Base-by-base conservation (phyloP, 2,797 vertebrate species). In the Molossus molossus region DNA sequence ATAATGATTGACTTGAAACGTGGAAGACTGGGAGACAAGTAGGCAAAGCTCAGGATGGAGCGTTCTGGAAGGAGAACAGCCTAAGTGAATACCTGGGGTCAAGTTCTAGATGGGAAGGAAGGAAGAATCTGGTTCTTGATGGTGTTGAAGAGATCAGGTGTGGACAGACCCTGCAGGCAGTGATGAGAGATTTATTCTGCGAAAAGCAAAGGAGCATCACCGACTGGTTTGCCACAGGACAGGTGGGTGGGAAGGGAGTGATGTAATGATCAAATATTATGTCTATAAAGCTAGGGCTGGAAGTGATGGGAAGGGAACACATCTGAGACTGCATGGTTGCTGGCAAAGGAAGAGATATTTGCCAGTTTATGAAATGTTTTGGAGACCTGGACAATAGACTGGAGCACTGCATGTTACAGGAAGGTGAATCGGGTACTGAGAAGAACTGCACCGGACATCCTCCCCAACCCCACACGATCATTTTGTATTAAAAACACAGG, bases 401-500 rank as follows among this genome's bases (percentile, higher is more conserved):
- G 1, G 58, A 89, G 55, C 25, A 33, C 40, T n/a, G 17, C 33
- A 21, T 50, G 15, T 65, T 13, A 70, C 2, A 76, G 12, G 85
- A 79, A 55, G 27, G 5, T 87, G 70, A 92, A 50, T 85, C 9
- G 2, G 76, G 5, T 21, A 55, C 53, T 91, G 29, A 64, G 75
- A 87, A 90, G 17, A 77, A 55, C 45, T 33, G 27, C 2, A 40
- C 45, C 58, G 50, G 25, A 92, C 13, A 9, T 72, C 25, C 84
- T 50, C 50, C 17, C 50, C 50, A 84, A 53, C 1, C 17, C 70
- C 20, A 15, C 17, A 27, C 6, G 18, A 84, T 60, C 25, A 45
- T 62, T 90, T 50, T 67, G 12, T 27, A n/a, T 73, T 80, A 90
- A 95, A 91, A 81, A 57, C 94, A 45, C 17, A 58, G 67, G 33